Evolutionary conservation across 2,888 invertebrate species (phyloP).

Genomic region (Iselma pallidipennis): DNA sequence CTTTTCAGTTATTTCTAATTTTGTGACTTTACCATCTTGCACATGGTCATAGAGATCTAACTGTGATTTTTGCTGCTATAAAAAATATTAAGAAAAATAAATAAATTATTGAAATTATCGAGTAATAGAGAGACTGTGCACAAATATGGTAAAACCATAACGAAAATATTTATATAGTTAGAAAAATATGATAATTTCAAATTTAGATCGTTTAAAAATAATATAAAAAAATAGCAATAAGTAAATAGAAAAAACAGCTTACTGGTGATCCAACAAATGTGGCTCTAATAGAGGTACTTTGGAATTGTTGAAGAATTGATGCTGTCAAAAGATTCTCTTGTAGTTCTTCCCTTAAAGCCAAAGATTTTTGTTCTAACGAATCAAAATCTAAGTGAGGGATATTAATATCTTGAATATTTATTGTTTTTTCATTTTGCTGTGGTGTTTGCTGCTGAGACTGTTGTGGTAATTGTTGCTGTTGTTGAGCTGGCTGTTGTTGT

Average conservation of each 20-base stretch:
- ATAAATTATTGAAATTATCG: conserved; percentile 5
- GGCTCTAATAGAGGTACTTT: conserved; percentile 47
- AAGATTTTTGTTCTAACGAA: conserved; percentile 44
- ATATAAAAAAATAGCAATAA: neutral
- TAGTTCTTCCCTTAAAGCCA: conserved; percentile 48
- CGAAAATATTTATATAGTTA: neutral
- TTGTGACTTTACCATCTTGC: conserved; percentile 42
- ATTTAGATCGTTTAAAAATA: neutral
- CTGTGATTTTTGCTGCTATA: conserved; percentile 45
- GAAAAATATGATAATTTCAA: neutral
- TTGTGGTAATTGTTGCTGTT: conserved; percentile 38
- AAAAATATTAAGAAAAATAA: conserved; percentile 16
- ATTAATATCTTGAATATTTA: conserved; percentile 44
- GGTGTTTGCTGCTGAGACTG: conserved; percentile 32
- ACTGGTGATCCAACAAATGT: conserved; percentile 51
- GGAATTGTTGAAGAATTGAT: conserved; percentile 53
- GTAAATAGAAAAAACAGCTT: conserved; percentile 41
- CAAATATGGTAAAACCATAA: conserved; percentile 21
- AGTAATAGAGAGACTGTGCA: conserved; percentile 13
- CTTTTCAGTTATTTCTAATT: conserved; percentile 44
- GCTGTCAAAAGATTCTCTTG: conserved; percentile 50
- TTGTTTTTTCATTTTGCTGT: conserved; percentile 34
- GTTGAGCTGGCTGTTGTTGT: too few species aligned
- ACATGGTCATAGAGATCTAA: conserved; percentile 49
- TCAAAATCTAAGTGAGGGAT: conserved; percentile 50